A percentile compares a stretch with the other conserved stretches of the same genome.
Conservation (phyloP, 2,113 vertebrate species). For the Bubo blakistoni region DNA sequence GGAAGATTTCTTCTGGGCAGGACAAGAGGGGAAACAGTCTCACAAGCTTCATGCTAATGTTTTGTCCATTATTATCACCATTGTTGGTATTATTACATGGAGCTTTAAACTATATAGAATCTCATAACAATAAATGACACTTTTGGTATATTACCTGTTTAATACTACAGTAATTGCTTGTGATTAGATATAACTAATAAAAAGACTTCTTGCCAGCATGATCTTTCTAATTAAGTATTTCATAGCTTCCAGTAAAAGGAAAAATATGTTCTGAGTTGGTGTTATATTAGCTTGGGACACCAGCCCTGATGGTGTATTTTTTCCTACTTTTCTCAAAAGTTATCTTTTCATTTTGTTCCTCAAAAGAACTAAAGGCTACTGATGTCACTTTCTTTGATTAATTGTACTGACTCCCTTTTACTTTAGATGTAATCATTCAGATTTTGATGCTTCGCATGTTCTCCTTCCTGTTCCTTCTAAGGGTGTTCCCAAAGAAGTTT, state of each 20-base stretch:
- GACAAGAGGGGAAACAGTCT: background rate
- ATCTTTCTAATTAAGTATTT: constrained; percentile 39
- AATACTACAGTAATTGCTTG: constrained; percentile 16
- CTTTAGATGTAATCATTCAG: background rate
- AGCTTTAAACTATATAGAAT: background rate
- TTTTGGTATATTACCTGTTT: constrained; percentile 11
- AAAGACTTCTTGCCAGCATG: background rate
- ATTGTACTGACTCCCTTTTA: background rate
- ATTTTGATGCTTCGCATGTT: background rate
- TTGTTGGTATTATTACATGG: background rate
- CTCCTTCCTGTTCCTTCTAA: background rate
- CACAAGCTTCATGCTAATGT: background rate
- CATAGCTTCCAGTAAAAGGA: background rate
- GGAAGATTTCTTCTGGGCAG: background rate
- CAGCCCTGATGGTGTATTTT: background rate
- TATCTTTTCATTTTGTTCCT: background rate
- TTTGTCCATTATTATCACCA: background rate
- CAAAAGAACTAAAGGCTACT: background rate
- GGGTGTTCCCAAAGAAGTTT: background rate
- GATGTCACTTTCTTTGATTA: background rate
- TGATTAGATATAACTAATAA: constrained; percentile 43
- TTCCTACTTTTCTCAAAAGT: background rate
- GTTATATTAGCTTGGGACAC: background rate
- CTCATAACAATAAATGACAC: constrained; percentile 26
- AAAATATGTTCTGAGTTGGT: background rate